Evolutionary conservation across 2,797 vertebrate genomes (phyloP), one percentile per base, ranked within the genome.

Genomic region (Iguana delicatissima): DNA sequence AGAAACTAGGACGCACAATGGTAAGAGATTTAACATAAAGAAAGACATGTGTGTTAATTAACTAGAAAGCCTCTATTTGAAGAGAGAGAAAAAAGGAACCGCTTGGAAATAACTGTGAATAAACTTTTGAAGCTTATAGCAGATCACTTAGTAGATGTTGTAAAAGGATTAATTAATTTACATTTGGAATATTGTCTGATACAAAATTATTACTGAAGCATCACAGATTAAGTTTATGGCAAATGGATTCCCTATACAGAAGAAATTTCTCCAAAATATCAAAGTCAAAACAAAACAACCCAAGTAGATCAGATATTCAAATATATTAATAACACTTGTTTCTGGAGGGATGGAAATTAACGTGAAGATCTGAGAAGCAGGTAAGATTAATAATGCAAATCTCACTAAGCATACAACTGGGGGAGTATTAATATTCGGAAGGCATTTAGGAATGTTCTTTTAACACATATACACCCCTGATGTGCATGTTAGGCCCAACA

Each of bases 81-180:
- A 89, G 92, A 88, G 29, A 72, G 32, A 46, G 1, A 6, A 22
- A 62, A 62, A 62, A 62, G 76, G 91, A 93, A 87, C 76, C 42
- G 88, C 80, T 29, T n/a, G 76, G 89, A 95, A 94, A 92, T 24
- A 95, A 87, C 82, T 92, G 89, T 59, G 0, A 0, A 95, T 93
- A 91, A 95, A 90, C 88, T 91, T 62, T 76, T 79, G 20, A 93
- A 89, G 77, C 46, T 93, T 92, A 91, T 88, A 67, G 74, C 64
- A 76, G 76, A 85, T 20, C 84, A 92, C 76, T 92, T 92, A 85
- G 69, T 76, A 80, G 89, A 86, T 12, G 32, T 85, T 85, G 80
- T 55, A 89, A 81, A 95, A 93, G 57, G 92, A 94, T 90, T 92
- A 94, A 94, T 88, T 88, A 95, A 95, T 95, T 95, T 84, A 92